Evolutionary conservation across 2,888 invertebrate genomes (phyloP), one percentile per base, ranked within the genome.

Genomic region (Drosophila subsilvestris): DNA sequence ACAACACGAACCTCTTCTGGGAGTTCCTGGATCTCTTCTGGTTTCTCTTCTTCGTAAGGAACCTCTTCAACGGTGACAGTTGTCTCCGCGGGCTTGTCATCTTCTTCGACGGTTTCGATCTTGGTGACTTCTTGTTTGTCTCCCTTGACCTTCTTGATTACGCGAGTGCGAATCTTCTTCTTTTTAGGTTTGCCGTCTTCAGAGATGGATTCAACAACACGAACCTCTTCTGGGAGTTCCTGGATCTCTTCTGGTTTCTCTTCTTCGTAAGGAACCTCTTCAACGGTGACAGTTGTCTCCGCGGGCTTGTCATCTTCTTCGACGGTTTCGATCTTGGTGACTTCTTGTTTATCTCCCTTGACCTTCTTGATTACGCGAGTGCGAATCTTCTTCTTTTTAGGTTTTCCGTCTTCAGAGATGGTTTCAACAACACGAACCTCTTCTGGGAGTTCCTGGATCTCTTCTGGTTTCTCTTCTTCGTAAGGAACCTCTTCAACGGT

Each of bases 321-420:
- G 29, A 76, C 61, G 12, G 76, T 76, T 63, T 76, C 76, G 17
- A 76, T 76, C 55, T 73, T 76, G n/a, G 76, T 76, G 18, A 76
- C 66, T 45, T 76, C 76, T 57, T 76, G 76, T n/a, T 72, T 76
- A 48, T 63, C 72, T 14, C 76, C 76, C 68, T 75, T 76, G 17
- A 69, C 54, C 65, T 76, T 76, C 47, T 76, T 76, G 56, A 77
- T 77, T 2, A 77, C 61, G 6, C 76, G 76, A n/a, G 76, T 77
- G 12, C 77, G 74, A 8, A 77, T 77, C 68, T 68, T 77, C 60
- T 68, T 77, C 60, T 74, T 77, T 48, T 63, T 77, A 0, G 74
- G 74, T 29, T 71, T 74, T 14, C 77, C 77, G 10, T 77, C 77
- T 61, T 74, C 77, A 2, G 63, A 17, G 0, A 77, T 27, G 1